phyloP scores from a whole-genome alignment of 1,140 invertebrate species.

The Glossosoma conforme region DNA sequence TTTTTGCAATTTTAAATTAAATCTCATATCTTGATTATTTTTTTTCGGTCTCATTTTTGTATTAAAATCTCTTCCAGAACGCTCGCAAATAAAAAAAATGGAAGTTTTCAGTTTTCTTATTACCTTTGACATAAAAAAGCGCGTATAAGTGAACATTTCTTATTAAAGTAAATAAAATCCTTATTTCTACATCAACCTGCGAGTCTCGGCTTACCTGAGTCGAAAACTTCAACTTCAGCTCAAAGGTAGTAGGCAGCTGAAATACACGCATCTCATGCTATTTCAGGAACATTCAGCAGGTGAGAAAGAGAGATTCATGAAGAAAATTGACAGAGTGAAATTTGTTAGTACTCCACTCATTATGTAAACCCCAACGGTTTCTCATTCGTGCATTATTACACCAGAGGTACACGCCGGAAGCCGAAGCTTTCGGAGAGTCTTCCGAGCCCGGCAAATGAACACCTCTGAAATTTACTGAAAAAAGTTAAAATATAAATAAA shows the following conservation, averaged over 20 bases:
- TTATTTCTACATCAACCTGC: constrained; percentile 18
- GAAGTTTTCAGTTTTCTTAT: constrained; percentile 21
- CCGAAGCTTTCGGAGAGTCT: constrained; percentile 9
- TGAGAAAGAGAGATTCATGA: constrained; percentile 9
- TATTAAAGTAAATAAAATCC: constrained; percentile 17
- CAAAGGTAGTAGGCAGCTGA: background rate
- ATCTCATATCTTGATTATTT: too few relatives aligned
- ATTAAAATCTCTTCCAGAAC: constrained; percentile 5
- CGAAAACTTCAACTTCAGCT: constrained; percentile 8
- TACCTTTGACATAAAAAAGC: constrained; percentile 16
- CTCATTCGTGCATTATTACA: constrained; percentile 19
- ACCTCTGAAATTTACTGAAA: background rate
- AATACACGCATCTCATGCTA: constrained; percentile 8
- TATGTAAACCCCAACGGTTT: constrained; percentile 15
- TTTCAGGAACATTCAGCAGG: background rate
- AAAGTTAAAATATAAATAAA: constrained; percentile 1
- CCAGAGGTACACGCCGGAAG: constrained; percentile 9
- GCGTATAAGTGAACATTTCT: constrained; percentile 12
- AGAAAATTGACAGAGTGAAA: constrained; percentile 23
- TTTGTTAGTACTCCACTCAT: constrained; percentile 13
- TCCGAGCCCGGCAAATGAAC: constrained; percentile 7
- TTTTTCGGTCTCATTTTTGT: too few relatives aligned
- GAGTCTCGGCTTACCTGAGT: constrained; percentile 12
- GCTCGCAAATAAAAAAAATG: constrained; percentile 14
- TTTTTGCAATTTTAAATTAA: too few relatives aligned